Percentiles rank a stretch among this genome's conserved stretches.
These are phyloP conservation scores for Hemicrepidius hirtus DNA, from an alignment of 2,888 invertebrate species.

Conservation along the genomic window DNA sequence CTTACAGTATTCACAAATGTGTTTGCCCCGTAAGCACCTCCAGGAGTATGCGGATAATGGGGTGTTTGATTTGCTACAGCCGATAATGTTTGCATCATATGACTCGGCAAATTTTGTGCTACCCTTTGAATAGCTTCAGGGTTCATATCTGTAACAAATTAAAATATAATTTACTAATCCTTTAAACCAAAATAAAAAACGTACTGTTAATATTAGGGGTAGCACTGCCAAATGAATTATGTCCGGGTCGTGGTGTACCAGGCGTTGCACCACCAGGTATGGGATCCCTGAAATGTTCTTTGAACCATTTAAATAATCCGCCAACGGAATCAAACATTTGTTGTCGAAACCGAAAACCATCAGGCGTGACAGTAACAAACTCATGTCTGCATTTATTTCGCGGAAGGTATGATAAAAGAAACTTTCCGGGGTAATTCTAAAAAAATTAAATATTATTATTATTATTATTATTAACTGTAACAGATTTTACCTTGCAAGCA, in stretches of 20 bases:
- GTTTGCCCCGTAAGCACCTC: conserved; percentile 76
- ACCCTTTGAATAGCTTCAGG: conserved; percentile 82
- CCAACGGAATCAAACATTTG: conserved; percentile 90
- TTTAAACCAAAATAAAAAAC: too few species aligned
- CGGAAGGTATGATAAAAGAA: conserved; percentile 95
- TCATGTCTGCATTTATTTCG: conserved; percentile 91
- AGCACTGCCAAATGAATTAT: conserved; percentile 56
- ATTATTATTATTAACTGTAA: background rate
- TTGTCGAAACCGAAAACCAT: conserved; percentile 93
- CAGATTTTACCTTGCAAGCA: conserved; percentile 78
- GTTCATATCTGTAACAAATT: conserved; percentile 73
- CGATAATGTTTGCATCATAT: conserved; percentile 82
- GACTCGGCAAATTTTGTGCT: conserved; percentile 81
- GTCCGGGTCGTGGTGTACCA: conserved; percentile 82
- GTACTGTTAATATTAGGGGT: conserved; percentile 65
- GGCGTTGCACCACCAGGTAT: conserved; percentile 83
- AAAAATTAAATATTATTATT: conserved; percentile 48
- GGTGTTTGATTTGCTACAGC: conserved; percentile 84
- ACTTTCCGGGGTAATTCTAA: conserved; percentile 90
- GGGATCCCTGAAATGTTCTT: conserved; percentile 97
- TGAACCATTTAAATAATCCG: conserved; percentile 95
- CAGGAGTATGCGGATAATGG: conserved; percentile 83
- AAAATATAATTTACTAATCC: too few species aligned
- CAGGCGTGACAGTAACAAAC: conserved; percentile 92
- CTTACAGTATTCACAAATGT: conserved; percentile 84